These are phyloP conservation scores for Brachypteracias leptosomus DNA, from an alignment of 2,113 vertebrate genomes.

Conservation along the genomic window DNA sequence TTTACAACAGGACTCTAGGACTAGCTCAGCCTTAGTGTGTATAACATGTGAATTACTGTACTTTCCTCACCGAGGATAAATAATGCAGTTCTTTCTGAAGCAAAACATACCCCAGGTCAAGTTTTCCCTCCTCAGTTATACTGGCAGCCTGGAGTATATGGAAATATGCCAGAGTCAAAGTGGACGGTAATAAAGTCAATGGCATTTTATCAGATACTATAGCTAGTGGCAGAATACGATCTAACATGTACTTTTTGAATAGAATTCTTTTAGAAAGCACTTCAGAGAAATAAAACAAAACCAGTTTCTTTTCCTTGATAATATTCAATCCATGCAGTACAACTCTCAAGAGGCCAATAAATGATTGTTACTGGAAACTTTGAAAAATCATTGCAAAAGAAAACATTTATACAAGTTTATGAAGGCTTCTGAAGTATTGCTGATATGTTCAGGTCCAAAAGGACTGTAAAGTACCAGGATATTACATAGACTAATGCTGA, in stretches of 20 bases:
- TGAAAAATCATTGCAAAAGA: conserved; percentile 61
- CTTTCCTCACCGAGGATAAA: not conserved
- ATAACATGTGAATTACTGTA: not conserved
- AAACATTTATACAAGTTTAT: conserved; percentile 62
- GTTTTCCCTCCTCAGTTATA: not conserved
- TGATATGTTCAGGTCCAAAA: conserved; percentile 30
- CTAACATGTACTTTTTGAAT: not conserved
- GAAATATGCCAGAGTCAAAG: conserved; percentile 23
- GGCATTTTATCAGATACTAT: conserved; percentile 41
- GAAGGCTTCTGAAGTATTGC: conserved; percentile 56
- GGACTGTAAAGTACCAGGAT: conserved; percentile 47
- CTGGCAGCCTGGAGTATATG: conserved; percentile 3
- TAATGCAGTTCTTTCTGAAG: conserved; percentile 69
- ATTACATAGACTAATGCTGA: conserved; percentile 19
- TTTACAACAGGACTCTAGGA: not conserved
- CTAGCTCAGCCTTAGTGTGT: not conserved
- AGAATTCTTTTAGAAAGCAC: conserved; percentile 32
- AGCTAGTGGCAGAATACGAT: conserved; percentile 18
- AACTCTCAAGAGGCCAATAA: conserved; percentile 31
- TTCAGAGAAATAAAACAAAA: conserved; percentile 54
- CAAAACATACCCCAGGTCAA: not conserved
- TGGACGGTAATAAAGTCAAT: conserved; percentile 13
- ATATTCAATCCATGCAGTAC: conserved; percentile 9
- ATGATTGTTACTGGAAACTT: conserved; percentile 60
- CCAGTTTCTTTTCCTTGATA: conserved; percentile 34